Evolutionary conservation across 2,113 vertebrate genomes (phyloP).

Genomic region (Anser cygnoides): DNA sequence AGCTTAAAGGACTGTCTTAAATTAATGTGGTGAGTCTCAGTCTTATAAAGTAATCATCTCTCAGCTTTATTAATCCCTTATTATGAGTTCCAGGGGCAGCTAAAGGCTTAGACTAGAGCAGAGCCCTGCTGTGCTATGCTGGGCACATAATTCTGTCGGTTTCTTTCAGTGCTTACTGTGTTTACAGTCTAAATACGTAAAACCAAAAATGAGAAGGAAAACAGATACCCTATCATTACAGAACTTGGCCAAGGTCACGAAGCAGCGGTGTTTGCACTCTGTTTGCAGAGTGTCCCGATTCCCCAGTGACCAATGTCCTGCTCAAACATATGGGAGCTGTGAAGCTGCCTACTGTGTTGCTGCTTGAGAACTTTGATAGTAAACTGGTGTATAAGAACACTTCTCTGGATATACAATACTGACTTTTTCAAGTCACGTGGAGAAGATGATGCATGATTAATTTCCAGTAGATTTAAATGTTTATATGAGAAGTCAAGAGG

Average conservation of each 20-base stretch:
- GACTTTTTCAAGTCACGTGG: neutral
- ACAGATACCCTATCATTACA: neutral
- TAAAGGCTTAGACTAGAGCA: neutral
- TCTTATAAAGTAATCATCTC: neutral
- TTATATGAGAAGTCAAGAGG: neutral
- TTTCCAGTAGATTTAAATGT: neutral
- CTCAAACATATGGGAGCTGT: neutral
- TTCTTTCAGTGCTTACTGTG: fast-evolving
- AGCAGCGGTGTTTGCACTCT: neutral
- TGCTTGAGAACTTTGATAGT: neutral
- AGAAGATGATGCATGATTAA: neutral
- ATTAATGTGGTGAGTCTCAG: neutral
- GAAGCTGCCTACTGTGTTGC: neutral
- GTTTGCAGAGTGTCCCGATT: neutral
- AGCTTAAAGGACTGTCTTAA: neutral
- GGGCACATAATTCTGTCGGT: fast-evolving
- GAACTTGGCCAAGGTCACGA: neutral
- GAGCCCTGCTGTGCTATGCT: neutral
- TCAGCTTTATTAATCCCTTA: conserved; percentile 1
- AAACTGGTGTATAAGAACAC: neutral
- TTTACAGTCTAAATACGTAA: neutral
- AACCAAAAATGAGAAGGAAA: neutral
- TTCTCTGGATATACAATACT: neutral
- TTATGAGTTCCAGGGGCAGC: neutral
- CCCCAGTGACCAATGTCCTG: neutral